A percentile compares a stretch with the other conserved stretches of the same genome.
These are phyloP conservation scores for Campylorhamphus procurvoides DNA, from an alignment of 2,113 vertebrate genomes.

Conservation along the genomic window DNA sequence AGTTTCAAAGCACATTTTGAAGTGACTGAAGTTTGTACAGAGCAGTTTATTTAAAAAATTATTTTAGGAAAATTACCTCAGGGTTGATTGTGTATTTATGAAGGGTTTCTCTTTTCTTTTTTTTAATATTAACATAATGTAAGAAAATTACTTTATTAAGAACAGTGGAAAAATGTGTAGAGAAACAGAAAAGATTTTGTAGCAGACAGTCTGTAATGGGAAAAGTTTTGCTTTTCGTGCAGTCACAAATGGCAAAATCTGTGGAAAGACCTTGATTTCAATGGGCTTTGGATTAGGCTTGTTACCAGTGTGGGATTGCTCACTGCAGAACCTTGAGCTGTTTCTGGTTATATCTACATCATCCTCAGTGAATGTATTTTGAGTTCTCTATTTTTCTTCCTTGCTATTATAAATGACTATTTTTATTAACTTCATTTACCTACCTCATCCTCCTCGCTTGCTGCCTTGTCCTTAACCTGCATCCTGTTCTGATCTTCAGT, in stretches of 20 bases:
- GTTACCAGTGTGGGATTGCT: neutral
- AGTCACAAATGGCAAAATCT: neutral
- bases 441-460: neutral
- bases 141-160: slow-evolving; percentile 68
- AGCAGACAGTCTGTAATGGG: slow-evolving; percentile 23
- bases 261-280: slow-evolving; percentile 13
- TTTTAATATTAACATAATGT: slow-evolving; percentile 56
- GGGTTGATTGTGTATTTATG: slow-evolving; percentile 72
- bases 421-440: neutral
- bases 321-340: neutral
- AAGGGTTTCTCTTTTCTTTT: slow-evolving; percentile 29
- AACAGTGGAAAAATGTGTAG: slow-evolving; percentile 56
- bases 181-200: slow-evolving; percentile 46
- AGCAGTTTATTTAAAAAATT: slow-evolving; percentile 70
- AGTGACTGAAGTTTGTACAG: slow-evolving; percentile 66
- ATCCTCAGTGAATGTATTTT: neutral
- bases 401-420: neutral
- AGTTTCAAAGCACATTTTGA: slow-evolving; percentile 72
- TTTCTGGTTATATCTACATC: neutral
- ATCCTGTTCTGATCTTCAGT: neutral
- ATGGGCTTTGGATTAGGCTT: neutral
- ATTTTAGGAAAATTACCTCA: slow-evolving; percentile 73
- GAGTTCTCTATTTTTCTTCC: neutral
- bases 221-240: slow-evolving; percentile 25
- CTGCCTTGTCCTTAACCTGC: neutral